Base-by-base conservation (phyloP, 2,113 vertebrate genomes). In the Pycnonotus jocosus region DNA sequence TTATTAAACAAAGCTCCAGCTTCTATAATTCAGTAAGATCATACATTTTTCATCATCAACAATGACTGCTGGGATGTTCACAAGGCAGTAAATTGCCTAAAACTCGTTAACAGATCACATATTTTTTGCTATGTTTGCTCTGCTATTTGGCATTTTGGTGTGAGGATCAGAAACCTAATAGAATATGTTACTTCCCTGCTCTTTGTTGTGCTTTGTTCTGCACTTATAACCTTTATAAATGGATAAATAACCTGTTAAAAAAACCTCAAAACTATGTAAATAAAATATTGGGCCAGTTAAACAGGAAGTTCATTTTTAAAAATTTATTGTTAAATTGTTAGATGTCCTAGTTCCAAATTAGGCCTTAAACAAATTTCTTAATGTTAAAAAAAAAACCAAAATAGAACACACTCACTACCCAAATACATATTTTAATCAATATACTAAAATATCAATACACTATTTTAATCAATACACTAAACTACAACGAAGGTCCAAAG, bases 371-470 rank as follows among this genome's bases (percentile, higher is more conserved):
- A 50, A 37, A 48, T 53, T 53, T 42, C 7, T 20, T 53, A 48
- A 57, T 37, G 9, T 23, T 30, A 30, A 47, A 35, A 33, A 48
- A 5, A 10, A 16, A 45, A 85, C n/a, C n/a, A 58, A 68, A 21
- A 61, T 13, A 7, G 4, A 69, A 33, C 19, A 73, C 1, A 2
- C 1, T n/a, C 14, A 38, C 2, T 31, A 27, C 7, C 27, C 9
- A 30, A 68, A 5, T 44, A 18, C 7, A 6, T 48, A 30, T 38
- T 69, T 42, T 58, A 74, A 37, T 23, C 38, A 4, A 23, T 27
- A 44, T 6, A 37, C 8, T 69, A 31, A 48, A n/a, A n/a, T n/a
- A 37, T 23, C 38, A 4, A 23, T 27, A 44, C 7, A 37, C 8
- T 48, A 30, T 38, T 69, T 42, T 58, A 74, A 37, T 23, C 38